phyloP scores from a whole-genome alignment of 2,113 vertebrate genomes.

The Tachysurus fulvidraco region DNA sequence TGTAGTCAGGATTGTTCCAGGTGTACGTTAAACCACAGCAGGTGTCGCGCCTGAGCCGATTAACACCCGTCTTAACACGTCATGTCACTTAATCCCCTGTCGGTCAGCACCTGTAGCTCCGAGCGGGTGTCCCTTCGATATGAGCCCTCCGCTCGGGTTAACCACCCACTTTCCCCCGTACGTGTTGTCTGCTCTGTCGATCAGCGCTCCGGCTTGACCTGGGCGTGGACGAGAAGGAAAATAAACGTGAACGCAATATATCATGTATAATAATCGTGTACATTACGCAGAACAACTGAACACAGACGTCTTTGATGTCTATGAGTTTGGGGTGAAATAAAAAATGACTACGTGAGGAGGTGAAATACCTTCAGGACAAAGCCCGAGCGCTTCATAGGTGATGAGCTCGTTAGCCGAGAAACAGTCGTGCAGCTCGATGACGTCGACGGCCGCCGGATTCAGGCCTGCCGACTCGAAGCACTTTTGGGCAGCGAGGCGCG shows the following conservation, averaged over 20 bases:
- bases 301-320: background rate
- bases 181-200: constrained; percentile 94
- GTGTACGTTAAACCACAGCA: background rate
- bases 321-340: background rate
- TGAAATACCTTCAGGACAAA: constrained; percentile 85
- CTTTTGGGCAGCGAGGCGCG: constrained; percentile 77
- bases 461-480: constrained; percentile 82
- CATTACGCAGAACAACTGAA: background rate
- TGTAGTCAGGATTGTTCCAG: background rate
- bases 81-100: background rate
- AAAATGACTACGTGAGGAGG: too few relatives aligned
- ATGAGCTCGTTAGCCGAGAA: constrained; percentile 93
- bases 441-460: constrained; percentile 80
- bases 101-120: constrained; percentile 89
- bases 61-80: background rate
- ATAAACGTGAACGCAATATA: background rate
- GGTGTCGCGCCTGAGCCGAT: background rate
- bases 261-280: background rate
- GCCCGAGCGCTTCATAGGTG: constrained; percentile 92
- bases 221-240: constrained; percentile 23
- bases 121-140: constrained; percentile 97
- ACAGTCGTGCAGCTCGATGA: constrained; percentile 96
- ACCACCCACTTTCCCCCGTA: constrained; percentile 95
- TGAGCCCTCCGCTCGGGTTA: constrained; percentile 95
- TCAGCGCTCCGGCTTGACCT: constrained; percentile 88